Base-by-base conservation (phyloP, 37 sponge, comb jelly and placozoan genomes). In the Halichondria panicea region DNA sequence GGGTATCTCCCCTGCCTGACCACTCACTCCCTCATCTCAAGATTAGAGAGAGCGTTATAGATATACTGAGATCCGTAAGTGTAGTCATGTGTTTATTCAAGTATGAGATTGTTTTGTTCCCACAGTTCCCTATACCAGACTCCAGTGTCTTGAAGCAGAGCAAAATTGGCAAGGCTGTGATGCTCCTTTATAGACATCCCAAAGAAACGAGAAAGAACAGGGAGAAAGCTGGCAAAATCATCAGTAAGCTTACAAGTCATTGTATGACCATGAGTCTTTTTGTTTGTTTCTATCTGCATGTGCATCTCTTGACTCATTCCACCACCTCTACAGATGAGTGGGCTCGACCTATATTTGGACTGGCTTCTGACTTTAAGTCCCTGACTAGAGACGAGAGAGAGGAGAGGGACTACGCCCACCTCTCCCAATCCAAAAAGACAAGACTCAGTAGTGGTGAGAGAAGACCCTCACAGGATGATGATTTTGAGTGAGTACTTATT, bases 331-430 rank as follows among this genome's bases (percentile, higher is more conserved):
- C 50, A 91, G 90, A 92, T 80, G 84, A 91, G 44, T 98, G 99
- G 99, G 93, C 99, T 2, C 83, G 99, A 24, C 99, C 95, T 4
- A 94, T 98, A 45, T 98, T 98, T 78, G 99, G 99, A 21, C 81
- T 98, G 69, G 83, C 94, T 15, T 78, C 88, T 55, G 86, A 98
- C 74, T 82, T 88, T 60, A 94, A 92, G 63, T 61, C 76, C 3
- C 48, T 98, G 67, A 89, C 81, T 48, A 60, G 95, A 0, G 93
- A 98, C n/a, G 95, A 98, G 76, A 56, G 99, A 57, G 95, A 94
- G 65, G 82, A 92, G 42, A 70, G 86, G 42, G 99, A 98, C 61
- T 83, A 86, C 40, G 68, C 82, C 2, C 74, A 92, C 67, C 71
- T 91, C 46, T 69, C 87, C 8, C 82, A 77, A 7, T 58, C 25